Evolutionary conservation across 1,140 invertebrate species (phyloP).

Genomic region (Drosophila aff.): DNA sequence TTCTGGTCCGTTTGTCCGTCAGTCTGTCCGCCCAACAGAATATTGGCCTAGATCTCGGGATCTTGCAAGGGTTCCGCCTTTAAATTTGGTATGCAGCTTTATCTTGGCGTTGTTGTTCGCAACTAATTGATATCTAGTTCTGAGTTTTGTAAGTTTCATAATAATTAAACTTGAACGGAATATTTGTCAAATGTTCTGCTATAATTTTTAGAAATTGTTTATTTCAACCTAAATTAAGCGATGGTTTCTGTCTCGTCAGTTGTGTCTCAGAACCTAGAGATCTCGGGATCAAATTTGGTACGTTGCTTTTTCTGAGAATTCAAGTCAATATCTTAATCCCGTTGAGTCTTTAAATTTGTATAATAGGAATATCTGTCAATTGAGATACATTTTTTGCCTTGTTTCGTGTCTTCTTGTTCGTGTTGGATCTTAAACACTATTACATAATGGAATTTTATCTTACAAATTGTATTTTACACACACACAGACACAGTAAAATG

Average conservation of each 20-base stretch:
- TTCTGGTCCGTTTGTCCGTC: not conserved
- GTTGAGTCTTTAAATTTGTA: too few relatives aligned
- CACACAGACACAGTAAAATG: conserved; percentile 82
- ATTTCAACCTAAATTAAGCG: not conserved
- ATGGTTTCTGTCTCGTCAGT: not conserved
- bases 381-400: not conserved
- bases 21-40: not conserved
- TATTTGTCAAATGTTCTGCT: not conserved
- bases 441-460: conserved; percentile 76
- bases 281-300: not conserved
- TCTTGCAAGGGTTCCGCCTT: not conserved
- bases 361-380: not conserved
- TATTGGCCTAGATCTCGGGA: not conserved
- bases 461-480: conserved; percentile 78
- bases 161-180: not conserved
- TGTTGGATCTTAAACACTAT: conserved; percentile 58
- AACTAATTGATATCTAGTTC: not conserved
- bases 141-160: not conserved
- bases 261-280: not conserved
- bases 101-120: not conserved
- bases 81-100: not conserved
- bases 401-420: conserved; percentile 33
- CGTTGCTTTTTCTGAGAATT: not conserved
- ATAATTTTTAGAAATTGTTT: not conserved
- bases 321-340: not conserved